Percentiles rank a stretch among this genome's conserved stretches.
These are phyloP conservation scores for Drosophila tani DNA, from an alignment of 1,140 invertebrate genomes.

Conservation along the genomic window DNA sequence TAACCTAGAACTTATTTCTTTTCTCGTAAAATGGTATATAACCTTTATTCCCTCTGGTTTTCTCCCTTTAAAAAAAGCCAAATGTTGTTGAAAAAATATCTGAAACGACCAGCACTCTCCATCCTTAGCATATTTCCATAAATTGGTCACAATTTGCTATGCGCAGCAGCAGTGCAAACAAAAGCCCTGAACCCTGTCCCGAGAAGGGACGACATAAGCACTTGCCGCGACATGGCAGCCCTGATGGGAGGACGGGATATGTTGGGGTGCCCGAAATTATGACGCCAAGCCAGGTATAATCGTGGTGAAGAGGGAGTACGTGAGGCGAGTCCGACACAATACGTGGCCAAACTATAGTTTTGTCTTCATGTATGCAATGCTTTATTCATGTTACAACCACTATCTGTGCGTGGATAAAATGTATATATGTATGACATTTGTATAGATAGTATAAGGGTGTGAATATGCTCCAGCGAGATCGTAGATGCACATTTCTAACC, in stretches of 20 bases:
- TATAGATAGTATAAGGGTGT: slow-evolving; percentile 17
- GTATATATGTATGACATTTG: neutral
- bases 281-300: slow-evolving; percentile 67
- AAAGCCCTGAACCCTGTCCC: slow-evolving; percentile 29
- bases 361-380: slow-evolving; percentile 30
- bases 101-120: slow-evolving; percentile 5
- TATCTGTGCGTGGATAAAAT: slow-evolving; percentile 31
- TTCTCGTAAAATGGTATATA: neutral
- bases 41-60: neutral
- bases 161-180: slow-evolving; percentile 60
- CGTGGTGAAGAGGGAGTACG: slow-evolving; percentile 53
- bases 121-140: slow-evolving; percentile 71
- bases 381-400: slow-evolving; percentile 51
- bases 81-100: slow-evolving; percentile 1
- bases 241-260: slow-evolving; percentile 25
- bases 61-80: neutral
- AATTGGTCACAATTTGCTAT: slow-evolving; percentile 81
- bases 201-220: slow-evolving; percentile 29
- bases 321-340: slow-evolving; percentile 21
- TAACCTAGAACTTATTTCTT: too few species aligned
- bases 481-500: slow-evolving; percentile 48
- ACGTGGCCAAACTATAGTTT: slow-evolving; percentile 25
- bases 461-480: slow-evolving; percentile 28
- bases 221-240: slow-evolving; percentile 44
- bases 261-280: slow-evolving; percentile 64